Conservation (phyloP, 2,888 invertebrate genomes). For the Parnassius smintheus region DNA sequence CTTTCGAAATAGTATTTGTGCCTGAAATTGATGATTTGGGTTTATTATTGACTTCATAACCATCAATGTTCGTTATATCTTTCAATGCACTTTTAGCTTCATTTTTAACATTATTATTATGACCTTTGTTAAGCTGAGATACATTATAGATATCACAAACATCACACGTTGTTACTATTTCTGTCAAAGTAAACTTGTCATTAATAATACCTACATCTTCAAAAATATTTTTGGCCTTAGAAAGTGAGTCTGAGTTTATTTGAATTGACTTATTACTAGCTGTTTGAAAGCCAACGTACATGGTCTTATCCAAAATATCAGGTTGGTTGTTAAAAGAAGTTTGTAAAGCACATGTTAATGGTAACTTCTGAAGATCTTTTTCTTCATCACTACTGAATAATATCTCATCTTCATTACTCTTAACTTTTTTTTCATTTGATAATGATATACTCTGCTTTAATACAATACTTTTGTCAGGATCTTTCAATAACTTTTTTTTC, state of each 20-base stretch:
- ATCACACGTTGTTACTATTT: slow-evolving; percentile 47
- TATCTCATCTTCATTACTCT: slow-evolving; percentile 55
- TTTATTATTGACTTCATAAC: neutral
- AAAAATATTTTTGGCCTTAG: slow-evolving; percentile 56
- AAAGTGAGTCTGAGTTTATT: slow-evolving; percentile 54
- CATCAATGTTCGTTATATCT: neutral
- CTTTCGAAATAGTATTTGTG: slow-evolving; percentile 9
- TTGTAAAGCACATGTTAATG: slow-evolving; percentile 61
- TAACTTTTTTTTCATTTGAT: slow-evolving; percentile 21
- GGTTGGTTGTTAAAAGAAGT: slow-evolving; percentile 51
- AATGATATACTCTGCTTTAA: slow-evolving; percentile 31
- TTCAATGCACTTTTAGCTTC: neutral
- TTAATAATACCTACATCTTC: slow-evolving; percentile 33
- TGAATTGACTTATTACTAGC: slow-evolving; percentile 68
- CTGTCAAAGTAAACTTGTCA: slow-evolving; percentile 42
- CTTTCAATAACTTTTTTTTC: slow-evolving; percentile 35
- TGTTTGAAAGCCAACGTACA: slow-evolving; percentile 71
- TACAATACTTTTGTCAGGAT: slow-evolving; percentile 36
- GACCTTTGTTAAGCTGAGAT: neutral
- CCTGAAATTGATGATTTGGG: neutral
- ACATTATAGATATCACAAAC: slow-evolving; percentile 12
- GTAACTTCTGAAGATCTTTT: slow-evolving; percentile 48
- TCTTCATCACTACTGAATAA: slow-evolving; percentile 72
- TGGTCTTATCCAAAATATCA: slow-evolving; percentile 53
- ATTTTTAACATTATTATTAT: neutral